These are phyloP conservation scores for Tyrannus savana DNA, from an alignment of 2,113 vertebrate species.

Conservation along the genomic window DNA sequence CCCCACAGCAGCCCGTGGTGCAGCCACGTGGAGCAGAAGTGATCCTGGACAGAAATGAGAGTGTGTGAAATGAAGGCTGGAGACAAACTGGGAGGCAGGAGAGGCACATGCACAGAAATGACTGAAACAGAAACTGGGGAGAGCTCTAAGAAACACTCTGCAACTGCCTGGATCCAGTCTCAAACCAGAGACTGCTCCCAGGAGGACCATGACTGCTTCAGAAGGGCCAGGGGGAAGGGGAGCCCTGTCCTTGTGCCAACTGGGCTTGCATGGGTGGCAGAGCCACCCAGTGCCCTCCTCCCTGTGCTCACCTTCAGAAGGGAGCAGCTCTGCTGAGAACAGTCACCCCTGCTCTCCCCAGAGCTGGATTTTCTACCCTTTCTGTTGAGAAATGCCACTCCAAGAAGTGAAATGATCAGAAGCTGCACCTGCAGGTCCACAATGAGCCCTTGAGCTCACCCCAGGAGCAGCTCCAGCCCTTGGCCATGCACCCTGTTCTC, in stretches of 20 bases:
- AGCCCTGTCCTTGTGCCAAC: rapidly evolving
- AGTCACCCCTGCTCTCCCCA: neutral
- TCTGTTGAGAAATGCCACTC: neutral
- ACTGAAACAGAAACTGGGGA: neutral
- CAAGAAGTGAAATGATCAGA: neutral
- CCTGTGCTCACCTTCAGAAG: rapidly evolving
- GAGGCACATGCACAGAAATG: rapidly evolving
- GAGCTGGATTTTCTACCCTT: neutral
- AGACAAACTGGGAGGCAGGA: neutral
- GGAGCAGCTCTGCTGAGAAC: neutral
- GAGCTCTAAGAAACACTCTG: neutral
- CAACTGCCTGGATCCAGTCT: neutral
- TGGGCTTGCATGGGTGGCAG: rapidly evolving
- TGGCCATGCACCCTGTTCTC: neutral
- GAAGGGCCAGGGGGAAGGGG: neutral
- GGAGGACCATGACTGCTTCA: neutral
- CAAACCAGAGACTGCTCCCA: neutral
- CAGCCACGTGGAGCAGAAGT: rapidly evolving
- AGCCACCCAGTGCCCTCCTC: neutral
- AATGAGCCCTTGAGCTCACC: rapidly evolving
- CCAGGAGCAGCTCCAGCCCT: neutral
- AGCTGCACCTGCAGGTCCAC: neutral
- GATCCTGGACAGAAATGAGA: neutral
- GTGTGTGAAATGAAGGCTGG: neutral
- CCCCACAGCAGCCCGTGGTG: rapidly evolving